Evolutionary conservation across 2,113 vertebrate species (phyloP).

Genomic region (Megaceryle torquata): DNA sequence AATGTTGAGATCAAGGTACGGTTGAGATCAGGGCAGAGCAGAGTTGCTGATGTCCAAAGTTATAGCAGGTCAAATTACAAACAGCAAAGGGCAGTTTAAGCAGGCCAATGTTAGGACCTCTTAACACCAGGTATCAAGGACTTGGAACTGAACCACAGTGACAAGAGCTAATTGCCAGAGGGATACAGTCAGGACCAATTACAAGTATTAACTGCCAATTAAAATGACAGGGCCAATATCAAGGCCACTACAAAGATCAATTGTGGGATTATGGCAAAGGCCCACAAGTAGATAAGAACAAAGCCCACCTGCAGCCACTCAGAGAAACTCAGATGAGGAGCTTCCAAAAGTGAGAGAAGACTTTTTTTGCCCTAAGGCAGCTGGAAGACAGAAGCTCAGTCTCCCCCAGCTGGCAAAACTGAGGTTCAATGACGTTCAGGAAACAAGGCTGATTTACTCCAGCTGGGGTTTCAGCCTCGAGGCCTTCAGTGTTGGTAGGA

Average conservation of each 20-base stretch:
- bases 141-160: slow-evolving; percentile 8
- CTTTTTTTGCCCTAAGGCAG: neutral
- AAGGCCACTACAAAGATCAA: slow-evolving; percentile 27
- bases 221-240: slow-evolving; percentile 39
- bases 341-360: neutral
- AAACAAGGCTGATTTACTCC: neutral
- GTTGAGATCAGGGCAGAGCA: neutral
- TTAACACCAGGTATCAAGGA: slow-evolving; percentile 23
- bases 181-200: slow-evolving; percentile 39
- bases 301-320: slow-evolving; percentile 1
- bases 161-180: slow-evolving; percentile 19
- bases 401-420: neutral
- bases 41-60: neutral
- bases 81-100: neutral
- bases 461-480: neutral
- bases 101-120: slow-evolving; percentile 11
- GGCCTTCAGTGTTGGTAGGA: neutral
- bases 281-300: slow-evolving; percentile 4
- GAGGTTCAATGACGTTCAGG: neutral
- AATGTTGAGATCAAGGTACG: neutral
- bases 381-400: neutral
- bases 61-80: neutral
- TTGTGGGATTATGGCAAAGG: slow-evolving; percentile 32
- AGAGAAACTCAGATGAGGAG: neutral
- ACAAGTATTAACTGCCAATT: slow-evolving; percentile 57